These are phyloP conservation scores for Athrips mouffetella DNA, from an alignment of 2,888 invertebrate genomes.

Conservation along the genomic window DNA sequence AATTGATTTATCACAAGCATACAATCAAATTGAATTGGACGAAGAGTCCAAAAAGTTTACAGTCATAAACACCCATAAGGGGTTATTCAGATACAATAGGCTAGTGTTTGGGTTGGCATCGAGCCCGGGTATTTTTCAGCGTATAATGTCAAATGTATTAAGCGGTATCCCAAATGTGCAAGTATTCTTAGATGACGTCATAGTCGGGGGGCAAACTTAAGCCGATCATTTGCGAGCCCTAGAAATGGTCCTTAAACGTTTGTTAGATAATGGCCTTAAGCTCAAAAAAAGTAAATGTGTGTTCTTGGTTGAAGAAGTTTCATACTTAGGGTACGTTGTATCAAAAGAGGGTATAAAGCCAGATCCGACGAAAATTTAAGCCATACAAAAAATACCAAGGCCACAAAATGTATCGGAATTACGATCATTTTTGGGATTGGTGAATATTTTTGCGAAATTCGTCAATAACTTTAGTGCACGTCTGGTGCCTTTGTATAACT, in stretches of 20 bases:
- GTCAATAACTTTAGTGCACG: too few relatives aligned
- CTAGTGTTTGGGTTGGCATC: conserved; percentile 16
- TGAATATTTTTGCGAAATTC: too few relatives aligned
- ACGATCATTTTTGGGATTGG: too few relatives aligned
- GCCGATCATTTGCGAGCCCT: background rate
- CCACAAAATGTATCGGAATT: too few relatives aligned
- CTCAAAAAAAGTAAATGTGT: conserved; percentile 7
- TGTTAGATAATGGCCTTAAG: background rate
- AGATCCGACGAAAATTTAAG: background rate
- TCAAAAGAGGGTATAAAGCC: conserved; percentile 1
- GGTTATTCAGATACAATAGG: too few relatives aligned
- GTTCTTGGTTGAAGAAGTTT: conserved; percentile 3
- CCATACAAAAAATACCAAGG: background rate
- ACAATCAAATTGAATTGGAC: conserved; percentile 21
- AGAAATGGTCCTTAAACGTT: background rate
- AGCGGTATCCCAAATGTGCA: conserved; percentile 1
- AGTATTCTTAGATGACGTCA: conserved; percentile 3
- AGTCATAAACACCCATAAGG: conserved; percentile 27
- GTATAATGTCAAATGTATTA: conserved; percentile 16
- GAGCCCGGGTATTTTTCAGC: conserved; percentile 19
- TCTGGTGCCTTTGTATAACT: too few relatives aligned
- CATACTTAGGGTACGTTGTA: conserved; percentile 4
- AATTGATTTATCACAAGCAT: conserved; percentile 20
- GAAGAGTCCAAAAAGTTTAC: conserved; percentile 24
- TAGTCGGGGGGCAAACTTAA: background rate